Base-by-base conservation (phyloP, 2,888 invertebrate species). In the Plagiodera versicolora region DNA sequence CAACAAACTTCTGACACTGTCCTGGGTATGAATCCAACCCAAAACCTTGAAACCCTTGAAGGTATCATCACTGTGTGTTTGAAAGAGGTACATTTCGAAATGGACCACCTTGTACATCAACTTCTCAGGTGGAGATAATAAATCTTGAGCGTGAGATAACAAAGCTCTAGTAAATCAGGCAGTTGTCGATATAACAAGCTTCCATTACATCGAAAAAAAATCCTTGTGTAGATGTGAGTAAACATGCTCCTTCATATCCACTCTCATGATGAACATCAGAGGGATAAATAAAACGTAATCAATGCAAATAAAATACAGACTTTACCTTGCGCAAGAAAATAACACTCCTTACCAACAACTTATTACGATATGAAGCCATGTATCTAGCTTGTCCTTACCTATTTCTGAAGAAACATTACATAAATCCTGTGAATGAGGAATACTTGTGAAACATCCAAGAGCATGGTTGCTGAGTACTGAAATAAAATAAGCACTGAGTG, bases 351-450 rank as follows among this genome's bases (percentile, higher is more conserved):
- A 3, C 39, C 2, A 39, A 39, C 39, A 39, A 39, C 10, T 39
- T 44, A 53, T 44, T 28, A 44, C 44, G 28, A 44, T 20, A 24
- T 53, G 24, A 44, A 52, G 35, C 39, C 19, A 44, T 24, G 44
- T 53, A 44, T 45, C 39, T 19, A 32, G 30, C 19, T 2, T 16
- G 3, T 44, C 53, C 20, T 53, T 44, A 53, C 44, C 53, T 44
- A 53, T 44, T 44, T 44, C 24, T 53, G 44, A 24, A 17, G 28
- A 39, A 53, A 45, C 53, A 53, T 14, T 20, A 44, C 53, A 17
- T 53, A 44, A 53, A 53, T 53, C 24, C 44, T 44, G 24, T 10
- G 44, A 45, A 17, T 53, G 53, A 53, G 24, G 44, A 44, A 45
- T 44, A 18, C 45, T n/a, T n/a, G n/a, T n/a, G n/a, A n/a, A 45